These are phyloP conservation scores for Orchesella cincta DNA, from an alignment of 1,140 invertebrate genomes.

Conservation along the genomic window DNA sequence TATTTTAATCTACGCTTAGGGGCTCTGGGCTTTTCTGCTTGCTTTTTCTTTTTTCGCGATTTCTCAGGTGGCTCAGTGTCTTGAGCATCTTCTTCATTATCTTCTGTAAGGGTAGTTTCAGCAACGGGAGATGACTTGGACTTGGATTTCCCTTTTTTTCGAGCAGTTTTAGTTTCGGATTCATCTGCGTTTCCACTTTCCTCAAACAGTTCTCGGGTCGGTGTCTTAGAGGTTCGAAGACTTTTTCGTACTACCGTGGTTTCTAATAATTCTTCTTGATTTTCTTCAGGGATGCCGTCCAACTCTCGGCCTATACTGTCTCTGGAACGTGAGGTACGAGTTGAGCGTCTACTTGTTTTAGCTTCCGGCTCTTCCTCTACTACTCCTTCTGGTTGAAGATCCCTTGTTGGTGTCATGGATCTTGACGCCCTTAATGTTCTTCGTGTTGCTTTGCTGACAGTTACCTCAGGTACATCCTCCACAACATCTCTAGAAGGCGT, in stretches of 20 bases:
- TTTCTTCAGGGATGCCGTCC: neutral
- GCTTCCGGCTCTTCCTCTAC: neutral
- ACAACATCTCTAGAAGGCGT: neutral
- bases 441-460: neutral
- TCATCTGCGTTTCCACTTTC: too few species aligned
- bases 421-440: neutral
- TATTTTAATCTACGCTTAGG: slow-evolving; percentile 4
- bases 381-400: neutral
- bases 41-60: neutral
- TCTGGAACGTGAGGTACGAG: neutral
- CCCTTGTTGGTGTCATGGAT: neutral
- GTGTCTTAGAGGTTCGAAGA: neutral
- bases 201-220: neutral
- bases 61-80: neutral
- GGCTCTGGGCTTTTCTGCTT: neutral
- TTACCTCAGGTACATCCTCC: neutral
- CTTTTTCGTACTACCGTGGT: neutral
- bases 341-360: neutral
- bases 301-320: neutral
- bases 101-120: neutral
- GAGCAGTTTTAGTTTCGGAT: neutral
- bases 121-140: neutral
- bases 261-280: neutral
- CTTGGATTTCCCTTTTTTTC: neutral
- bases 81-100: neutral